Conservation (phyloP, 2,888 invertebrate species). For the Xestobium rufovillosum region DNA sequence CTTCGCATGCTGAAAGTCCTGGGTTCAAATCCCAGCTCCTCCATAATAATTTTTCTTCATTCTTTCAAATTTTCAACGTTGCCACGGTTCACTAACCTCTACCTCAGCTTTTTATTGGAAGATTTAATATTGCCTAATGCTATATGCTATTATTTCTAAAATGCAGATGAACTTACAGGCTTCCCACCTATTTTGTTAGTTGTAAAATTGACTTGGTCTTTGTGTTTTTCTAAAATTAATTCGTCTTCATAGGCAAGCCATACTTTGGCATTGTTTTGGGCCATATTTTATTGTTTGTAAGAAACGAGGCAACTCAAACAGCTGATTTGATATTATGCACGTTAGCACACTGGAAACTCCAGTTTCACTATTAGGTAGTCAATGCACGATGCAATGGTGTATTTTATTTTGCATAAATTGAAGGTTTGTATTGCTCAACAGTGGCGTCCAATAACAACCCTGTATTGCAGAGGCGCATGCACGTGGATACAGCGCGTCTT, state of each 20-base stretch:
- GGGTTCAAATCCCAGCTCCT: conserved; percentile 38
- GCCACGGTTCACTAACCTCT: too few relatives aligned
- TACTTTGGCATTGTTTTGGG: conserved; percentile 52
- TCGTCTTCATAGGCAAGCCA: conserved; percentile 78
- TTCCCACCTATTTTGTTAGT: conserved; percentile 78
- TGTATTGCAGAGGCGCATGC: too few relatives aligned
- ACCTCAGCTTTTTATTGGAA: too few relatives aligned
- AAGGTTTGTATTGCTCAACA: too few relatives aligned
- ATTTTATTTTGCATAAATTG: too few relatives aligned
- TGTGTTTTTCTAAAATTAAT: conserved; percentile 61
- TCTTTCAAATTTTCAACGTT: conserved; percentile 4
- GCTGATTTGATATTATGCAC: conserved; percentile 1
- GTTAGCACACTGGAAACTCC: too few relatives aligned
- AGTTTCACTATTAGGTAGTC: too few relatives aligned
- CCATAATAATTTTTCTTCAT: conserved; percentile 24
- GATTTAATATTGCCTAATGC: too few relatives aligned
- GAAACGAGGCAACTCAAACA: not conserved
- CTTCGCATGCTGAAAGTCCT: conserved; percentile 46
- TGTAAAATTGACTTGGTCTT: conserved; percentile 56
- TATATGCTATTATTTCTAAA: too few relatives aligned
- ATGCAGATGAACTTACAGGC: conserved; percentile 64
- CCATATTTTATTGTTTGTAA: conserved; percentile 27
- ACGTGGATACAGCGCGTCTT: too few relatives aligned
- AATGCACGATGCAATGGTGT: too few relatives aligned
- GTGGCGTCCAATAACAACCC: too few relatives aligned